phyloP scores from a whole-genome alignment of 2,113 vertebrate genomes.

The Atrichornis clamosus region DNA sequence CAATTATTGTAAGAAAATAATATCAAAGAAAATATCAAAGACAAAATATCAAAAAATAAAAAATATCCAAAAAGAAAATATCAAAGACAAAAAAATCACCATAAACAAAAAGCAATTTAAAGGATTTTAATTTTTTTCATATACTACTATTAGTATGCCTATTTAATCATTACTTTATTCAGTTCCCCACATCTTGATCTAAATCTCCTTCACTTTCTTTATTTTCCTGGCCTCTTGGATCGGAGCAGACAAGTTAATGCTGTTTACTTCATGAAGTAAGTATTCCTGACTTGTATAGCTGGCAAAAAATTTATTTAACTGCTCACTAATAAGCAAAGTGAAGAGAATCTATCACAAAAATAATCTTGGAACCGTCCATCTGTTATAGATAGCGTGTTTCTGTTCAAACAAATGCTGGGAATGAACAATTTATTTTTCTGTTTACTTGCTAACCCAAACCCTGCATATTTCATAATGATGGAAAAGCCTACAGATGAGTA shows the following conservation, averaged over 20 bases:
- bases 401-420: constrained; percentile 1
- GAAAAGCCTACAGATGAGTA: neutral
- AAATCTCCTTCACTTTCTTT: neutral
- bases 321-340: neutral
- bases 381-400: neutral
- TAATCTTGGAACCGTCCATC: neutral
- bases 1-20: neutral
- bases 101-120: neutral
- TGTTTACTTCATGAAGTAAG: neutral
- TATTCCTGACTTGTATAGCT: neutral
- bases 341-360: constrained; percentile 2
- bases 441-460: neutral
- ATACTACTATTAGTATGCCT: neutral
- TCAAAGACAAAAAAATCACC: neutral
- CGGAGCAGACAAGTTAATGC: neutral
- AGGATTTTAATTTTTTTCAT: neutral
- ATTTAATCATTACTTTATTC: neutral
- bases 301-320: neutral
- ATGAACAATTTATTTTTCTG: constrained; percentile 11
- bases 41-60: too few relatives aligned
- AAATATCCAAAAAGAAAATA: neutral
- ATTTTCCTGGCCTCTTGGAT: neutral
- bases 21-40: neutral
- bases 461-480: neutral
- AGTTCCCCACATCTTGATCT: neutral